Evolutionary conservation across 2,113 vertebrate species (phyloP).

Genomic region (Rhinolophus ferrumequinum): DNA sequence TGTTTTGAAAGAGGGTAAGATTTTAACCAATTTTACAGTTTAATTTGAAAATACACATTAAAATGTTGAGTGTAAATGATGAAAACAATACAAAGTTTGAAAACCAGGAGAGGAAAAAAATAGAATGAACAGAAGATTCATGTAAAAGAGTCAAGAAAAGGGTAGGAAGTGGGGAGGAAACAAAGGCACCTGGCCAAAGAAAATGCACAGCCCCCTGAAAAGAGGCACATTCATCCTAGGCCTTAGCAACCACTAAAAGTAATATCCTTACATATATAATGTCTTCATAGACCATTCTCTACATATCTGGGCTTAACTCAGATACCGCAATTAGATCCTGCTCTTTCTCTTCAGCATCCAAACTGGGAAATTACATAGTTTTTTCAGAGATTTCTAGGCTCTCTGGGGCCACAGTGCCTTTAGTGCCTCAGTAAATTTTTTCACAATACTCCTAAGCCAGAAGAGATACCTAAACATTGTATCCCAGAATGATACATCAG

Average conservation of each 20-base stretch:
- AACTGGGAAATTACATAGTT: neutral
- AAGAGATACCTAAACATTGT: neutral
- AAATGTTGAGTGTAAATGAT: neutral
- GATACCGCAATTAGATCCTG: neutral
- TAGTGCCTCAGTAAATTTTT: neutral
- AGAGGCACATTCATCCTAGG: no score
- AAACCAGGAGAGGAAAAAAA: neutral
- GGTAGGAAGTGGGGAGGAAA: neutral
- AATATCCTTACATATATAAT: neutral
- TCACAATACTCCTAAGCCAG: neutral
- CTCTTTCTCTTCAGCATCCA: neutral
- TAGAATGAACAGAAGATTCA: neutral
- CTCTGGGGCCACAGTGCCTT: neutral
- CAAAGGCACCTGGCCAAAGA: neutral
- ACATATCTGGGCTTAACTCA: neutral
- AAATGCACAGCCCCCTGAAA: neutral
- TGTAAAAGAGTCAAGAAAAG: neutral
- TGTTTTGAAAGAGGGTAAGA: neutral
- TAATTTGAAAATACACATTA: neutral
- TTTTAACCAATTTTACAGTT: neutral
- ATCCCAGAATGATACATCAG: neutral
- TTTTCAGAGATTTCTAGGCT: neutral
- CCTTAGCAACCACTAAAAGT: neutral
- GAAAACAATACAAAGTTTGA: neutral
- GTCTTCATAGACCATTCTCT: neutral